phyloP scores from a whole-genome alignment of 1,140 invertebrate genomes.

The Antheraea pernyi region DNA sequence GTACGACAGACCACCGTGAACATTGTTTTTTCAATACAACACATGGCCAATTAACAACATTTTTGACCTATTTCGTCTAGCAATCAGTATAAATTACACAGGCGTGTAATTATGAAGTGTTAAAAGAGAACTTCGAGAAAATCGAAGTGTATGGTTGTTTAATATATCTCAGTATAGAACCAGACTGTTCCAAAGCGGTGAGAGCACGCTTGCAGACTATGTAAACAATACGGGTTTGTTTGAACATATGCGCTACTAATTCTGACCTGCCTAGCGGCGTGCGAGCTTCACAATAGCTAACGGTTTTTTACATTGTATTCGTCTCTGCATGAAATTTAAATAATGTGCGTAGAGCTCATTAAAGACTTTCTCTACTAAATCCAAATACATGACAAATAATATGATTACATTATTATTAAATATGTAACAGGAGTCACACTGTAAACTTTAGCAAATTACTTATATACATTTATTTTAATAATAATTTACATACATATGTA shows the following conservation, averaged over 20 bases:
- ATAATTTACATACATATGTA: too few species aligned
- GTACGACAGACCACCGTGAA: conserved; percentile 5
- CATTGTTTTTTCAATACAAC: background rate
- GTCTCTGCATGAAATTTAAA: conserved; percentile 54
- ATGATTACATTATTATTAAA: background rate
- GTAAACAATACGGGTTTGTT: conserved; percentile 75
- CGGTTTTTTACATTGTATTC: conserved; percentile 63
- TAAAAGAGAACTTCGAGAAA: background rate
- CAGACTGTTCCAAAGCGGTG: conserved; percentile 24
- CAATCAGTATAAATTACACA: background rate
- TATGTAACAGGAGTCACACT: too few species aligned
- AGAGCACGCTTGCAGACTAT: conserved; percentile 25
- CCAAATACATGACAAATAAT: too few species aligned
- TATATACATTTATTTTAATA: too few species aligned
- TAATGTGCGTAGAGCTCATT: background rate
- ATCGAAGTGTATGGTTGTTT: background rate
- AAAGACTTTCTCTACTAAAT: background rate
- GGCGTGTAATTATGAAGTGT: background rate
- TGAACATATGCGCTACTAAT: conserved; percentile 77
- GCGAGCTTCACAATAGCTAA: conserved; percentile 71
- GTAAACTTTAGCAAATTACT: too few species aligned
- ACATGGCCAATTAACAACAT: background rate
- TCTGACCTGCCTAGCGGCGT: conserved; percentile 59
- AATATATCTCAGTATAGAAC: conserved; percentile 11
- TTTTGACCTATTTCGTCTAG: background rate